These are phyloP conservation scores for Drosophila atripex DNA, from an alignment of 2,888 invertebrate species.

Conservation along the genomic window DNA sequence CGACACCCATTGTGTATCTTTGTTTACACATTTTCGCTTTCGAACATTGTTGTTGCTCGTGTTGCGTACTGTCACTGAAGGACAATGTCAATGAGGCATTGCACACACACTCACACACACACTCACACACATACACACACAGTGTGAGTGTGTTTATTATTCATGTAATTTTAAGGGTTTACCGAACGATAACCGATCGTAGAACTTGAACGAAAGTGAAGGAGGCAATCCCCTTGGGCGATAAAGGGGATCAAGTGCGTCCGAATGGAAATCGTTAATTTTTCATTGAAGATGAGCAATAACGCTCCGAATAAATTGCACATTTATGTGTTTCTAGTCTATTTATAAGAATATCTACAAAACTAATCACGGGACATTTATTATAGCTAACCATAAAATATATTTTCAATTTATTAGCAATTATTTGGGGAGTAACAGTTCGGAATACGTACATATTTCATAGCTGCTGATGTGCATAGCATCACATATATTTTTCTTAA, in stretches of 20 bases:
- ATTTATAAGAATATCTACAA: background rate
- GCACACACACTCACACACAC: constrained; percentile 34
- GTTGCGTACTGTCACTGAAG: constrained; percentile 59
- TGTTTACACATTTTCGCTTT: constrained; percentile 61
- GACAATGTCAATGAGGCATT: constrained; percentile 68
- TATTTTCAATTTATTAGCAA: constrained; percentile 15
- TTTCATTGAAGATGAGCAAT: too few species aligned
- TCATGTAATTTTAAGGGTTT: constrained; percentile 38
- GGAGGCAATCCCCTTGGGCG: constrained; percentile 6
- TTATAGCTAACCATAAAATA: constrained; percentile 24
- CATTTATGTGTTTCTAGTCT: too few species aligned
- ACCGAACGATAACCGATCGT: constrained; percentile 63
- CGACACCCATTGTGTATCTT: constrained; percentile 49
- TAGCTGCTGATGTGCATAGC: constrained; percentile 84
- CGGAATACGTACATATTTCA: constrained; percentile 82
- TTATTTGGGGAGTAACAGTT: constrained; percentile 7
- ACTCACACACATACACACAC: constrained; percentile 25
- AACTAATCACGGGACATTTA: constrained; percentile 14
- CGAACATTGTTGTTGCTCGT: constrained; percentile 34
- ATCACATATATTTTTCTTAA: constrained; percentile 81
- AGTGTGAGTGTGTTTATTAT: constrained; percentile 15
- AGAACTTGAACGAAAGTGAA: constrained; percentile 44
- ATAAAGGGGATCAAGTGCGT: constrained; percentile 1
- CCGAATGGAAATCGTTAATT: too few species aligned
- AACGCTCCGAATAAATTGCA: too few species aligned